phyloP scores from a whole-genome alignment of 2,888 invertebrate species.

The Sphinx pinastri region DNA sequence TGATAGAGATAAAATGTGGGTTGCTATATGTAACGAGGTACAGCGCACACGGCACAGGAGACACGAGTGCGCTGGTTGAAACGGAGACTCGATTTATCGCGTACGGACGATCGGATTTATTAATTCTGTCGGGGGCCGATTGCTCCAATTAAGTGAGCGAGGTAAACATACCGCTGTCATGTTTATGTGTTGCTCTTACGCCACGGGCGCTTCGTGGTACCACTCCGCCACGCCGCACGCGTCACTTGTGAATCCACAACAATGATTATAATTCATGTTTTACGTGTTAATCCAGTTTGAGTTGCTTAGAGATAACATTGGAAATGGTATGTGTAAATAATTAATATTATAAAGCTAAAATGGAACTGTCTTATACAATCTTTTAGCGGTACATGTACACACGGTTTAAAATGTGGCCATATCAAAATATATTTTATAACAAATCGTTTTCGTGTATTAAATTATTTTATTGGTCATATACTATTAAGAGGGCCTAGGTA shows the following conservation, averaged over 20 bases:
- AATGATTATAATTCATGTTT: constrained; percentile 23
- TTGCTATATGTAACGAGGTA: constrained; percentile 5
- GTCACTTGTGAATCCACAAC: constrained; percentile 56
- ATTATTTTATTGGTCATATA: too few species aligned
- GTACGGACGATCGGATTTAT: constrained; percentile 70
- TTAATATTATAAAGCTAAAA: too few species aligned
- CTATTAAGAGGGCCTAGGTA: too few species aligned
- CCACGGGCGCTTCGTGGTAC: constrained; percentile 46
- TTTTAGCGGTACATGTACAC: too few species aligned
- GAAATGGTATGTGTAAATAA: too few species aligned
- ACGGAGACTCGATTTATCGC: constrained; percentile 62
- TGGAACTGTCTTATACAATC: too few species aligned
- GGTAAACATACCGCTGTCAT: constrained; percentile 70
- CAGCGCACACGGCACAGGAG: too few species aligned
- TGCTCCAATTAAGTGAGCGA: constrained; percentile 76
- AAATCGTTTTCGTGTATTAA: too few species aligned
- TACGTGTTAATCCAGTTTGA: neutral
- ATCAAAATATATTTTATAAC: too few species aligned
- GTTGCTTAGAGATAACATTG: too few species aligned
- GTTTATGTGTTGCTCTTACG: constrained; percentile 60
- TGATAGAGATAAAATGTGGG: neutral
- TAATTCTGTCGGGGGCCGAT: constrained; percentile 74
- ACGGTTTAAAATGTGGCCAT: too few species aligned
- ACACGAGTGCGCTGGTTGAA: constrained; percentile 7
- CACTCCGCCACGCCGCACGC: constrained; percentile 43